Evolutionary conservation across 2,797 vertebrate genomes (phyloP).

Genomic region (Myripristis murdjan): DNA sequence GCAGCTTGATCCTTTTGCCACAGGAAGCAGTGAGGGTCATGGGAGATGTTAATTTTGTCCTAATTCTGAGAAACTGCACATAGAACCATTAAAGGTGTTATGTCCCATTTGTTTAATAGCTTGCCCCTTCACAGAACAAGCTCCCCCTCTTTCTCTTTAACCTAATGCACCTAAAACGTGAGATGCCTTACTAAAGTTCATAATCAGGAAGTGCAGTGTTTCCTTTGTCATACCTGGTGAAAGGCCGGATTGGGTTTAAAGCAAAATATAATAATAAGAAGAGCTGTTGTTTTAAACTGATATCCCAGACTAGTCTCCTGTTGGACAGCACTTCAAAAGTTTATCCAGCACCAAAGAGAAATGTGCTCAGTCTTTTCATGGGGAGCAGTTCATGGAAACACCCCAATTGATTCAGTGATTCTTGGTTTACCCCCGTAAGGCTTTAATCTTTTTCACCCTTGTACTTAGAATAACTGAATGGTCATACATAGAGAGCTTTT

Average conservation of each 20-base stretch:
- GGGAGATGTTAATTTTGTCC: too few relatives aligned
- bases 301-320: slow-evolving; percentile 2
- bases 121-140: not conserved
- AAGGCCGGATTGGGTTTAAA: not conserved
- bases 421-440: not conserved
- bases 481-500: slow-evolving; percentile 35
- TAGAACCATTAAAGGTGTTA: too few relatives aligned
- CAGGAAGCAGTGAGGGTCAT: too few relatives aligned
- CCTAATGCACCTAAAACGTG: not conserved
- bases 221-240: not conserved
- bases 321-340: not conserved
- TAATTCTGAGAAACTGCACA: too few relatives aligned
- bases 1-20: too few relatives aligned
- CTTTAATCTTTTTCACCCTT: slow-evolving; percentile 42
- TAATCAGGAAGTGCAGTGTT: not conserved
- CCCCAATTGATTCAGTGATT: not conserved
- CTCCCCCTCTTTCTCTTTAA: not conserved
- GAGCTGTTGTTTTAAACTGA: slow-evolving; percentile 1
- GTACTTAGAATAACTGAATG: slow-evolving; percentile 40
- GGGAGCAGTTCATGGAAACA: not conserved
- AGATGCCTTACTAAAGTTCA: not conserved
- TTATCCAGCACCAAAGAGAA: slow-evolving; percentile 10
- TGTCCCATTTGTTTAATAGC: too few relatives aligned
- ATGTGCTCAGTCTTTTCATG: not conserved
- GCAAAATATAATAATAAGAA: not conserved